Base-by-base conservation (phyloP, 2,888 invertebrate species). In the Drosophila austrosaltans region DNA sequence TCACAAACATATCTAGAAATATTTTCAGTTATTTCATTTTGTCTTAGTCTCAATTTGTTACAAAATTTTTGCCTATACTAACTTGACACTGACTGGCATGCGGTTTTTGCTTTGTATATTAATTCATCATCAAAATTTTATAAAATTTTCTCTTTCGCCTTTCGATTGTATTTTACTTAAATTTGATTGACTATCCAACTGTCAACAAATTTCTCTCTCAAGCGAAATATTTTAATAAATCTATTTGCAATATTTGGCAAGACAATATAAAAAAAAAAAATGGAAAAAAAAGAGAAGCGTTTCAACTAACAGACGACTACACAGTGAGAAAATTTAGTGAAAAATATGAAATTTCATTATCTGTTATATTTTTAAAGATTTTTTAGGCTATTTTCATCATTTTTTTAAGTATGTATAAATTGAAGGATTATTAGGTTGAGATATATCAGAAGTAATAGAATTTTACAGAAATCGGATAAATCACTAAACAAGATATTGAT, bases 161-260 rank as follows among this genome's bases (percentile, higher is more conserved):
- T 48, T 48, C 48, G 25, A 10, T 25, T 48, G 10, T 48, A 25
- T 48, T 48, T 25, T 48, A 48, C 48, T 25, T 48, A 48, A 25
- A 25, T 25, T 32, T 57, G 57, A 57, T 57, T 57, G 57, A 57
- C 57, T 36, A 57, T 39, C 36, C 57, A 36, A 39, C 36, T 57
- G 57, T 56, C 32, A 32, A 32, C 57, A 63, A 48, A 57, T 57
- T 71, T 44, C 69, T 71, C 70, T 79, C 70, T 79, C 78, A 81
- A 72, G 82, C 81, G 79, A 88, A 79, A 72, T 83, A 86, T 84
- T 88, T 88, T 87, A 88, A 87, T 88, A 86, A 82, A 78, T 77
- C 66, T 22, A 48, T 48, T 48, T 25, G 48, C 48, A 48, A 48
- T 48, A 48, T 48, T 48, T 48, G 48, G 53, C 20, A 48, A 48